phyloP scores from a whole-genome alignment of 2,797 vertebrate genomes.

The Manis pentadactyla region DNA sequence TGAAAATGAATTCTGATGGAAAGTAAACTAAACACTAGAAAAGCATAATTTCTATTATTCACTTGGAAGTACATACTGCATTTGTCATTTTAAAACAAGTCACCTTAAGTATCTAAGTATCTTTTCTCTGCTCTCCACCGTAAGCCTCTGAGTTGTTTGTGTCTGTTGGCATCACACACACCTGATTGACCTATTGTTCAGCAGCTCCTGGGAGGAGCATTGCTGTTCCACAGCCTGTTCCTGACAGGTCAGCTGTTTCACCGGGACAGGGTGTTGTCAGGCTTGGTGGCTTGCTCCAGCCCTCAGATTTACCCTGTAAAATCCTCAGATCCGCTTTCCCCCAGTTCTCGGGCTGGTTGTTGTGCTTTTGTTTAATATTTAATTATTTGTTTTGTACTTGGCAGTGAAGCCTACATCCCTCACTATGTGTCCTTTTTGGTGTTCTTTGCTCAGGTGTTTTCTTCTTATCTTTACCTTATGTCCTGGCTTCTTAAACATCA shows the following conservation, averaged over 20 bases:
- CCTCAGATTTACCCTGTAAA: background rate
- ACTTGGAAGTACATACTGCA: background rate
- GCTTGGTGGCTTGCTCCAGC: background rate
- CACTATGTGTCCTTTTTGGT: background rate
- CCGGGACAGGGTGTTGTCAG: background rate
- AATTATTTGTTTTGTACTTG: background rate
- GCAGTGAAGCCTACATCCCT: background rate
- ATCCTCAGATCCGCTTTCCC: background rate
- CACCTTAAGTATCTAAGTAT: background rate
- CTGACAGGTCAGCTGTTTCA: background rate
- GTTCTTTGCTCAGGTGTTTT: background rate
- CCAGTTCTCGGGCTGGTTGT: background rate
- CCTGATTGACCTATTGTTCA: background rate
- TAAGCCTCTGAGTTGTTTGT: background rate
- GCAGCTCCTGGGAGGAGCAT: fast-evolving
- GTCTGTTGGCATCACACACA: background rate
- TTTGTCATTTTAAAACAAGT: background rate
- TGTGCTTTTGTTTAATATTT: background rate
- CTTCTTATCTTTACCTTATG: background rate
- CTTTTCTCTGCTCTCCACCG: background rate
- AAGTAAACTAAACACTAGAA: background rate
- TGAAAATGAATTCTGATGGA: background rate
- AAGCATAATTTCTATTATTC: background rate
- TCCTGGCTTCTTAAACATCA: background rate
- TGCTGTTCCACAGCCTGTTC: background rate